A percentile compares a stretch with the other conserved stretches of the same genome.
These are phyloP conservation scores for Brachionus rubens DNA, from an alignment of 1,140 invertebrate genomes.

Conservation along the genomic window DNA sequence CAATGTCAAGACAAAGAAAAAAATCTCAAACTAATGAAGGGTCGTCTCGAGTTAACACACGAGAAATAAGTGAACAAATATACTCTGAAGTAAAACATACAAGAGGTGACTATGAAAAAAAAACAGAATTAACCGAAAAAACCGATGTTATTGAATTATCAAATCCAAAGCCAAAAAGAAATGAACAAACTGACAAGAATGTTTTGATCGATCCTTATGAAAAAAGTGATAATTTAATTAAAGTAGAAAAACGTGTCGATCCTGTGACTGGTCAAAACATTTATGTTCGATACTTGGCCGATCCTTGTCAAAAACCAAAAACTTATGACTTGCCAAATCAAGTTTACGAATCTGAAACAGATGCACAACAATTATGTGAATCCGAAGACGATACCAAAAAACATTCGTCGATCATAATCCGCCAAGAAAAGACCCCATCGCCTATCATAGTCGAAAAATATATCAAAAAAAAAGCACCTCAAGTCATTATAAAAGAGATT, in stretches of 20 bases:
- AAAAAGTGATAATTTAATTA: constrained; percentile 29
- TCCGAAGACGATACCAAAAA: not conserved
- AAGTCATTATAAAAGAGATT: constrained; percentile 39
- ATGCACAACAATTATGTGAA: not conserved
- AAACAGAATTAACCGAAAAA: not conserved
- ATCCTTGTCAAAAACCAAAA: not conserved
- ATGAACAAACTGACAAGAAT: not conserved
- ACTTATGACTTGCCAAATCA: constrained; percentile 7
- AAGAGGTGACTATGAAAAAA: not conserved
- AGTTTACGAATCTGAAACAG: not conserved
- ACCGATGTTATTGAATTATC: not conserved
- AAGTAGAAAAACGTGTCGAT: constrained; percentile 39
- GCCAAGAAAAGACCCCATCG: constrained; percentile 26
- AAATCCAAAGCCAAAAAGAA: not conserved
- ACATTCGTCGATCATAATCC: not conserved
- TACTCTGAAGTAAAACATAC: not conserved
- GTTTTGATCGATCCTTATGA: constrained; percentile 19
- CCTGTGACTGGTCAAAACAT: constrained; percentile 44
- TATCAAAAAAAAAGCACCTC: constrained; percentile 33
- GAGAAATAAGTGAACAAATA: not conserved
- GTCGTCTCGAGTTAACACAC: not conserved
- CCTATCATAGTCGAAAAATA: constrained; percentile 37
- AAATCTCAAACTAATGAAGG: not conserved
- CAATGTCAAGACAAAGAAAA: not conserved
- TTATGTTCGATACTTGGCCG: constrained; percentile 23